phyloP scores from a whole-genome alignment of 2,797 vertebrate genomes.

The Parauchenoglanis ngamensis region DNA sequence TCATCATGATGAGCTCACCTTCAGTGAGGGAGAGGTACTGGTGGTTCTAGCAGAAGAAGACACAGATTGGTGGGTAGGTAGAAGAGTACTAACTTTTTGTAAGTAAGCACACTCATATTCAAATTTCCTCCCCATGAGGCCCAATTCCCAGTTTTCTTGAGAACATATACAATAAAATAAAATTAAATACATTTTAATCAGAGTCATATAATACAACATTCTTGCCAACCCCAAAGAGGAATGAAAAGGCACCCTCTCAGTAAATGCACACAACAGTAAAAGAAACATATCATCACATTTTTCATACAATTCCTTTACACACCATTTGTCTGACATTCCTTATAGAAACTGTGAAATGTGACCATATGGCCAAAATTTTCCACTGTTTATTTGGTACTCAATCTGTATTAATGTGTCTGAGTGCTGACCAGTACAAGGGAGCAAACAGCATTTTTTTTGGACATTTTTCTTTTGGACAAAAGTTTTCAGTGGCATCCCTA shows the following conservation, averaged over 20 bases:
- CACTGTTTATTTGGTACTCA: neutral
- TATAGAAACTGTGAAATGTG: neutral
- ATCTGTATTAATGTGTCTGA: neutral
- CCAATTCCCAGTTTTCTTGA: neutral
- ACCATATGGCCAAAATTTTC: neutral
- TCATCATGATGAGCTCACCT: slow-evolving; percentile 83
- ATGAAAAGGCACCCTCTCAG: neutral
- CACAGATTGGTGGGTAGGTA: slow-evolving; percentile 83
- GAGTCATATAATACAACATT: neutral
- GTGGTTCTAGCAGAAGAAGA: slow-evolving; percentile 81
- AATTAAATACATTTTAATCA: neutral
- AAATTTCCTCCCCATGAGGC: neutral
- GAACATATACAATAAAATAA: neutral
- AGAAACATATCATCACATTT: neutral
- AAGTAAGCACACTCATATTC: too few species aligned
- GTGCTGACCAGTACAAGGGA: neutral
- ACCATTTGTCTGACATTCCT: neutral
- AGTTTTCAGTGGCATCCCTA: neutral
- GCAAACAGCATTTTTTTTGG: neutral
- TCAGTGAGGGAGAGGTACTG: slow-evolving; percentile 79
- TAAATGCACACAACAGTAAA: neutral
- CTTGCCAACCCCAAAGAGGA: neutral
- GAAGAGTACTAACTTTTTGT: neutral
- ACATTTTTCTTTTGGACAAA: neutral
- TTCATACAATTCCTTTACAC: neutral